Base-by-base conservation (phyloP, 2,113 vertebrate genomes). In the Corydoras maculifer region DNA sequence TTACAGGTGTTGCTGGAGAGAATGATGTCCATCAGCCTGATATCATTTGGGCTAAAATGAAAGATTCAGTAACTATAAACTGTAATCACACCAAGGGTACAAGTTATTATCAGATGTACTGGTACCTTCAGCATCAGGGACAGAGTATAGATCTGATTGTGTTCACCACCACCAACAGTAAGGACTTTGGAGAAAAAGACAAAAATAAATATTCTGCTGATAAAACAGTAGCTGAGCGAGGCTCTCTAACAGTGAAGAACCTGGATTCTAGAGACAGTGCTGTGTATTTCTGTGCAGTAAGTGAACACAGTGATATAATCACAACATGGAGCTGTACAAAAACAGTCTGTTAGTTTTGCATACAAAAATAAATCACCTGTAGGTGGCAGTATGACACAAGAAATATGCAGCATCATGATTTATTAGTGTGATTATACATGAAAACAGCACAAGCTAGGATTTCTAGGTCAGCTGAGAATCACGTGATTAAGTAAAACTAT, bases 221-320 rank as follows among this genome's bases (percentile, higher is more conserved):
- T 8, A 76, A 77, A 62, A 15, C 65, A 35, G 14, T 53, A 14
- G 31, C 65, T 18, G 48, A 64, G 18, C 59, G 25, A 3, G 77
- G 80, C 29, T 59, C 57, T 49, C 75, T 82, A 9, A 82, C 73
- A 15, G 73, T 84, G 31, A 75, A 73, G 4, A 58, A 68, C 4
- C 43, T 76, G 69, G 65, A 65, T 57, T 50, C 72, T 61, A 51
- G 29, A 2, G 80, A 82, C 75, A 79, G 49, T 12, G 79, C 57
- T 18, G 14, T 74, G 31, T 84, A 82, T 62, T 81, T 79, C 65
- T 84, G 82, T 55, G 76, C 79, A 53, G 74, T 74, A 8, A 75
- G 65, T n/a, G 5, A 60, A 49, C 78, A 83, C 79, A 70, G 76
- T 77, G 72, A 35, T 61, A 14, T 57, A 78, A 14, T 11, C 55